These are phyloP conservation scores for Cryptocephalus moraei DNA, from an alignment of 2,888 invertebrate species.

Conservation along the genomic window DNA sequence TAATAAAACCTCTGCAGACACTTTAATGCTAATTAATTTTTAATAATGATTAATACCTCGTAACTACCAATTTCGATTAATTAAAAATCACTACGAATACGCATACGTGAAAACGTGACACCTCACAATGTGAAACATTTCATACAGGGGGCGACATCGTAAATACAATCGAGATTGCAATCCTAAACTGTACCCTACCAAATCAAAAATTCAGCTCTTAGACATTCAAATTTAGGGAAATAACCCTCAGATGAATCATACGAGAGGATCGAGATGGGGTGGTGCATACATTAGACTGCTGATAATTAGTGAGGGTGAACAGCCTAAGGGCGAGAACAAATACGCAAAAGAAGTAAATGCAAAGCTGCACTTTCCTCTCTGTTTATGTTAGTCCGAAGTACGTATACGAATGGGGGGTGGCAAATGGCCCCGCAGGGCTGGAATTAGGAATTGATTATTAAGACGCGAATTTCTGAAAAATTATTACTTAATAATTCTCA, in stretches of 20 bases:
- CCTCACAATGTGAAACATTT: too few species aligned
- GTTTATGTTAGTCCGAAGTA: conserved; percentile 18
- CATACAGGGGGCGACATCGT: too few species aligned
- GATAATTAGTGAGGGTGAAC: conserved; percentile 13
- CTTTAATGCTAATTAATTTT: too few species aligned
- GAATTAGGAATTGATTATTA: not conserved
- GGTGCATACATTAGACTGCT: conserved; percentile 8
- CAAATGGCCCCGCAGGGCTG: conserved; percentile 4
- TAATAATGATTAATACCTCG: too few species aligned
- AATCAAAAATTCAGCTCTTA: too few species aligned
- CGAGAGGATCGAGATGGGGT: conserved; percentile 5
- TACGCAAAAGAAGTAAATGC: conserved; percentile 13
- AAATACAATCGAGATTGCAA: too few species aligned
- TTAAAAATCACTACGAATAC: too few species aligned
- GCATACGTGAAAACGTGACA: too few species aligned
- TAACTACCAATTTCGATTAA: too few species aligned
- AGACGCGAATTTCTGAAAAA: not conserved
- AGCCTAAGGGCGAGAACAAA: conserved; percentile 13
- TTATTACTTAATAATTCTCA: not conserved
- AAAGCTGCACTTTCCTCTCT: conserved; percentile 20
- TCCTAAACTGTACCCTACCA: too few species aligned
- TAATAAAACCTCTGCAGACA: too few species aligned
- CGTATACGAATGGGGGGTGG: conserved; percentile 18
- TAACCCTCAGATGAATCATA: not conserved
- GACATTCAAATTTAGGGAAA: too few species aligned